Evolutionary conservation across 2,888 invertebrate species (phyloP).

Genomic region (Pollenia griseotomentosa): DNA sequence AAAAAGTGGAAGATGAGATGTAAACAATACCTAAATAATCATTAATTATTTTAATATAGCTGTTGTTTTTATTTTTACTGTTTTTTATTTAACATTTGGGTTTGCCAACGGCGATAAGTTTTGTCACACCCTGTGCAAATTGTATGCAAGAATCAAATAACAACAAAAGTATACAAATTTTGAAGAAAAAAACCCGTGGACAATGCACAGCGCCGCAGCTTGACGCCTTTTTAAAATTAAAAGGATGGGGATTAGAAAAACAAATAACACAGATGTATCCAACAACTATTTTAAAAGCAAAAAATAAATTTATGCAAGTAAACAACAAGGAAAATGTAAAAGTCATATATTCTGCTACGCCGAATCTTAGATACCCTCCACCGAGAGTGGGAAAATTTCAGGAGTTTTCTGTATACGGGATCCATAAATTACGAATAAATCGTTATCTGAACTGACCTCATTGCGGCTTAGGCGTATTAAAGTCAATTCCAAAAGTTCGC

Average conservation of each 20-base stretch:
- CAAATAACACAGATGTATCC: constrained; percentile 16
- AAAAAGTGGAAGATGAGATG: too few relatives aligned
- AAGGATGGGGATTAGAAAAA: neutral
- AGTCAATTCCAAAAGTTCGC: too few relatives aligned
- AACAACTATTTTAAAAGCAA: constrained; percentile 5
- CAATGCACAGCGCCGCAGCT: constrained; percentile 13
- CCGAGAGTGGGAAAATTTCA: too few relatives aligned
- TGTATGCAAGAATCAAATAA: constrained; percentile 1
- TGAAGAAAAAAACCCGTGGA: neutral
- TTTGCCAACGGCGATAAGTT: constrained; percentile 18
- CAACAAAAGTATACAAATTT: neutral
- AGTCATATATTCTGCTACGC: too few relatives aligned
- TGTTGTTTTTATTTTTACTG: constrained; percentile 34
- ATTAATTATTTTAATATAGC: neutral
- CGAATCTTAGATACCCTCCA: too few relatives aligned
- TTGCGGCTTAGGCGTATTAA: too few relatives aligned
- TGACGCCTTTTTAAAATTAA: constrained; percentile 3
- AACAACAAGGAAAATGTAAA: neutral
- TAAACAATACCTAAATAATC: too few relatives aligned
- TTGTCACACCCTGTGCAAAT: constrained; percentile 37
- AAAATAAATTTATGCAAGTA: neutral
- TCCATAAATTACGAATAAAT: too few relatives aligned
- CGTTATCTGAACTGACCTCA: too few relatives aligned
- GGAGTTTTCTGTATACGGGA: too few relatives aligned
- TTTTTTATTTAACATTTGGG: constrained; percentile 34